Evolutionary conservation across 2,888 invertebrate species (phyloP), one percentile per base, ranked within the genome.

Genomic region (Acleris literana): DNA sequence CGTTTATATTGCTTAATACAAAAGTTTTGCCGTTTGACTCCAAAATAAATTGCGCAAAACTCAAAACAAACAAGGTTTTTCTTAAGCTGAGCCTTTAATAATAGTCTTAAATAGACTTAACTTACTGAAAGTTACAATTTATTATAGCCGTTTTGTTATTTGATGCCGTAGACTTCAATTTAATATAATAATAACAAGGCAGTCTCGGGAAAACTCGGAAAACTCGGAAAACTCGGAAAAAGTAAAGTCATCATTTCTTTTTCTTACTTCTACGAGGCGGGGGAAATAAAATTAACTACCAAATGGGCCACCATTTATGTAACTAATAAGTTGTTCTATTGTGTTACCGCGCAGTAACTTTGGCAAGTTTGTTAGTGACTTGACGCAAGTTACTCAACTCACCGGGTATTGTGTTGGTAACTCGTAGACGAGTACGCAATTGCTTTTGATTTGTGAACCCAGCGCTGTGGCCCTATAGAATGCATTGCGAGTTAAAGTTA

Each of bases 241-340:
- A 62, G 46, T 70, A 71, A 76, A 72, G 69, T 70, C 70, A 68
- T 76, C 68, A 75, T 73, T 71, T 69, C 71, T 69, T 71, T 68
- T 69, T 55, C 29, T 63, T 57, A 43, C 22, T 39, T 54, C 33
- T 55, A 61, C 51, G 65, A 61, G 49, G 25, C 60, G 33, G n/a
- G 53, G 63, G 63, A 70, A 71, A 68, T 73, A 69, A 69, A 71
- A 71, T 70, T 72, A 72, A 68, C 71, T 68, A 73, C 74, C 72
- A 79, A 80, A 81, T 75, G 73, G 70, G 58, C 55, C 33, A 64
- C 73, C 76, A 77, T 81, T 80, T 76, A 73, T 71, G 69, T 71
- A 71, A 76, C 74, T 80, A 78, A 80, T 79, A 77, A 78, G 73
- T 79, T 78, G 71, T 70, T 64, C 67, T 72, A 73, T 72, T 73